Evolutionary conservation across 2,113 vertebrate species (phyloP).

Genomic region (Cyrtonyx montezumae): DNA sequence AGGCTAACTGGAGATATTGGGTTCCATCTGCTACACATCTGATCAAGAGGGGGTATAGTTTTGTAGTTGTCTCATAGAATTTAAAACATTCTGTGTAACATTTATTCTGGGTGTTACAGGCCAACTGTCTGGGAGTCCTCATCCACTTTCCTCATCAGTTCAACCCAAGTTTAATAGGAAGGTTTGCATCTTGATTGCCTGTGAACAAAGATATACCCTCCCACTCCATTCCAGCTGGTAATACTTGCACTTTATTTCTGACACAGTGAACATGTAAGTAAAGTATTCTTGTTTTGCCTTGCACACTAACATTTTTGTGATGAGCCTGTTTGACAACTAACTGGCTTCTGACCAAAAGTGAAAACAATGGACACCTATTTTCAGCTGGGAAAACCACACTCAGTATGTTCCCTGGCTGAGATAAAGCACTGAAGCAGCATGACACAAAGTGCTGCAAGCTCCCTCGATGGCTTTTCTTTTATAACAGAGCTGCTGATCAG

Average conservation of each 20-base stretch:
- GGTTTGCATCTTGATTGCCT: neutral
- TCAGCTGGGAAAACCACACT: slow-evolving; percentile 47
- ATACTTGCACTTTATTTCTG: neutral
- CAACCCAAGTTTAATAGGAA: neutral
- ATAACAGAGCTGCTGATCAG: neutral
- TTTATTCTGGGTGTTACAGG: neutral
- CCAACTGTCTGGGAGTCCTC: neutral
- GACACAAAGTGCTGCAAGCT: neutral
- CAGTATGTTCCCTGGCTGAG: slow-evolving; percentile 13
- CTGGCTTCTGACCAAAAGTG: slow-evolving; percentile 25
- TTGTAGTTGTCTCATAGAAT: neutral
- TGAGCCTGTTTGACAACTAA: neutral
- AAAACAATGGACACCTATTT: slow-evolving; percentile 50
- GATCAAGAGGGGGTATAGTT: neutral
- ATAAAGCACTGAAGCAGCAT: neutral
- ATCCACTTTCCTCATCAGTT: neutral
- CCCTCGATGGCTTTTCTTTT: neutral
- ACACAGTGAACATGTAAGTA: neutral
- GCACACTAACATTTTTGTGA: neutral
- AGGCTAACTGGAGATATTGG: neutral
- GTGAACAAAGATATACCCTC: neutral
- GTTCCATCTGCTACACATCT: neutral
- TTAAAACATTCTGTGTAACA: neutral
- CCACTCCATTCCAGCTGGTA: neutral
- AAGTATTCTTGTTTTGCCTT: neutral